These are phyloP conservation scores for Psittacula cyanocephala DNA, from an alignment of 2,113 vertebrate genomes.

Conservation along the genomic window DNA sequence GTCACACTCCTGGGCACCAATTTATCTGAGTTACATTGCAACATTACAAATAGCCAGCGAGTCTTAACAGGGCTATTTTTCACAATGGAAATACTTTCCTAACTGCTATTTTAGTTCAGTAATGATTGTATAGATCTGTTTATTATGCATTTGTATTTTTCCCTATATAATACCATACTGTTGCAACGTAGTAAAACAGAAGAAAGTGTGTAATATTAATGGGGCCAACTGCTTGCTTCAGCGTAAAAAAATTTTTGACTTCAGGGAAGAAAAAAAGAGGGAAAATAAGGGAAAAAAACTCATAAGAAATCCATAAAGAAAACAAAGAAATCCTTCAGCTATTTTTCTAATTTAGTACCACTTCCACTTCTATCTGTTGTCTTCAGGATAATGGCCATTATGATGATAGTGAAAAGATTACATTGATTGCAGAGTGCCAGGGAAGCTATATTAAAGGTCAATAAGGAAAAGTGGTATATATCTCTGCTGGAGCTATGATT, in stretches of 20 bases:
- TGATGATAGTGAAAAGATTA: slow-evolving; percentile 44
- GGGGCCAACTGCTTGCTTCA: slow-evolving; percentile 49
- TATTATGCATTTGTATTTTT: slow-evolving; percentile 74
- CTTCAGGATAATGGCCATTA: slow-evolving; percentile 47
- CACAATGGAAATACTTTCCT: slow-evolving; percentile 76
- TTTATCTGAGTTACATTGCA: slow-evolving; percentile 79
- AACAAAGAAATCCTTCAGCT: slow-evolving; percentile 61
- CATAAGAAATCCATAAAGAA: slow-evolving; percentile 45
- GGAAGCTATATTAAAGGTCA: slow-evolving; percentile 61
- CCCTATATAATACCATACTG: slow-evolving; percentile 69
- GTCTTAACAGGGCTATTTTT: slow-evolving; percentile 77
- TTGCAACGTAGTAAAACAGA: slow-evolving; percentile 53
- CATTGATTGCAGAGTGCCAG: slow-evolving; percentile 47
- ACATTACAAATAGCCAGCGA: slow-evolving; percentile 74
- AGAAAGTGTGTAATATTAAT: slow-evolving; percentile 61
- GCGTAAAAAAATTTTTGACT: slow-evolving; percentile 40
- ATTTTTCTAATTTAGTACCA: slow-evolving; percentile 59
- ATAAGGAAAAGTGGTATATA: slow-evolving; percentile 46
- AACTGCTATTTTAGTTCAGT: slow-evolving; percentile 73
- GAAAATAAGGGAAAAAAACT: neutral
- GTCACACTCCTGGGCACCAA: slow-evolving; percentile 74
- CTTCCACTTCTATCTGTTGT: slow-evolving; percentile 43
- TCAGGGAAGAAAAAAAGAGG: neutral
- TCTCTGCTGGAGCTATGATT: slow-evolving; percentile 45
- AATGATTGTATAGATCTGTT: slow-evolving; percentile 74